These are phyloP conservation scores for Mastomys natalensis DNA, from an alignment of 2,113 vertebrate species.

Conservation along the genomic window DNA sequence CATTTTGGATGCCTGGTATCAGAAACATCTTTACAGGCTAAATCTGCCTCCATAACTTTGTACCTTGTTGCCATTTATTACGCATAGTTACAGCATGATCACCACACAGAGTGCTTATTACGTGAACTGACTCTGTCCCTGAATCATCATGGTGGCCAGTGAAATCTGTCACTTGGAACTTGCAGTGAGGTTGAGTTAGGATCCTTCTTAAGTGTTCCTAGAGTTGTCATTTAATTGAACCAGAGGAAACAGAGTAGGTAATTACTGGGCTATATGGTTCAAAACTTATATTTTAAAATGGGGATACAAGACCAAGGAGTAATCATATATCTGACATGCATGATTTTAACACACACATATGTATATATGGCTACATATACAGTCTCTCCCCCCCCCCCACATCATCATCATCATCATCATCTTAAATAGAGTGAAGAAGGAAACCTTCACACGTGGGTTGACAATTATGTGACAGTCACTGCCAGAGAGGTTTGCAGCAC, in stretches of 20 bases:
- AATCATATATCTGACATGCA: not conserved
- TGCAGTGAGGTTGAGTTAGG: not conserved
- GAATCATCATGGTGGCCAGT: not conserved
- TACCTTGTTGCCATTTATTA: not conserved
- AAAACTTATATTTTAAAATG: conserved; percentile 30
- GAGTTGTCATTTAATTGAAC: not conserved
- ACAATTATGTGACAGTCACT: not conserved
- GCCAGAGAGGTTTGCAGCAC: not conserved
- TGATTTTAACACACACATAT: no score
- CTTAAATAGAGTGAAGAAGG: not conserved
- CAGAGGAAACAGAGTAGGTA: not conserved
- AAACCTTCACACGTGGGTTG: not conserved
- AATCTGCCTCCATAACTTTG: not conserved
- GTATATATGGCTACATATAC: not conserved
- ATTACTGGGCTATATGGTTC: not conserved
- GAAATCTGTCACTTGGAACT: not conserved
- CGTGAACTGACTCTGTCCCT: not conserved
- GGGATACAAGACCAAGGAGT: not conserved
- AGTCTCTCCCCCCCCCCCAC: not conserved
- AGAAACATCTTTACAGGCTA: not conserved
- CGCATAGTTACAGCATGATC: rapidly evolving
- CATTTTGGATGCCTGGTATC: not conserved
- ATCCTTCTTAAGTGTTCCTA: not conserved
- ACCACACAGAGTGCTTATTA: not conserved
- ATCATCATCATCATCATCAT: not conserved